phyloP scores from a whole-genome alignment of 2,797 vertebrate species.

The Emys orbicularis region DNA sequence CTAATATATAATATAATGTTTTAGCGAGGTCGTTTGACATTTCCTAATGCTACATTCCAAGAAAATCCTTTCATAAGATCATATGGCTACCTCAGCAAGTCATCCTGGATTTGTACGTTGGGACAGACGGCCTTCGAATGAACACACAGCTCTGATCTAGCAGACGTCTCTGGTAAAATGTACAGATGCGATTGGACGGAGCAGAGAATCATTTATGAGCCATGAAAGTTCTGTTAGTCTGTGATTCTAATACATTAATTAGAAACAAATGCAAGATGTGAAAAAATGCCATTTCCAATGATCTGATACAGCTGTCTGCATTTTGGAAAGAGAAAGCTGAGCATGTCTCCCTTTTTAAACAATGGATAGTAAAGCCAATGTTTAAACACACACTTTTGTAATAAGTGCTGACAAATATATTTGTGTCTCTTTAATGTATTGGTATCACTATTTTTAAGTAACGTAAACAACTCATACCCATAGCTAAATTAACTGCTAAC shows the following conservation, averaged over 20 bases:
- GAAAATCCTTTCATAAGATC: slow-evolving; percentile 23
- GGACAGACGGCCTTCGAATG: slow-evolving; percentile 21
- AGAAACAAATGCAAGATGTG: slow-evolving; percentile 3
- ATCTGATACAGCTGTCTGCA: background rate
- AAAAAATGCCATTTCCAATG: slow-evolving; percentile 28
- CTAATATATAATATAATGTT: background rate
- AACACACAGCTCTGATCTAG: slow-evolving; percentile 12
- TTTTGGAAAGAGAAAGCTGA: background rate
- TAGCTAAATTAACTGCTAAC: background rate
- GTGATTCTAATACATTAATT: slow-evolving; percentile 52
- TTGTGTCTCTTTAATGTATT: background rate
- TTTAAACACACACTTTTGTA: background rate
- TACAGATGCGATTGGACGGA: slow-evolving; percentile 23
- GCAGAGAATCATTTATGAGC: slow-evolving; percentile 25
- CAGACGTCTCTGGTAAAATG: slow-evolving; percentile 29
- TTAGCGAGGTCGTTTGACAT: background rate
- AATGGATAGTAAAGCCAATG: background rate
- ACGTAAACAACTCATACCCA: background rate
- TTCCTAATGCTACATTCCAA: slow-evolving; percentile 23
- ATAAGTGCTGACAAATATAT: background rate
- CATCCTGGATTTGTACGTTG: slow-evolving; percentile 22
- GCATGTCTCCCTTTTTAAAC: background rate
- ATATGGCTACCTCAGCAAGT: slow-evolving; percentile 8
- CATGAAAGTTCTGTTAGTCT: slow-evolving; percentile 30
- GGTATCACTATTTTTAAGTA: background rate